Conservation (phyloP, 2,888 invertebrate species). For the Isoperla grammatica region DNA sequence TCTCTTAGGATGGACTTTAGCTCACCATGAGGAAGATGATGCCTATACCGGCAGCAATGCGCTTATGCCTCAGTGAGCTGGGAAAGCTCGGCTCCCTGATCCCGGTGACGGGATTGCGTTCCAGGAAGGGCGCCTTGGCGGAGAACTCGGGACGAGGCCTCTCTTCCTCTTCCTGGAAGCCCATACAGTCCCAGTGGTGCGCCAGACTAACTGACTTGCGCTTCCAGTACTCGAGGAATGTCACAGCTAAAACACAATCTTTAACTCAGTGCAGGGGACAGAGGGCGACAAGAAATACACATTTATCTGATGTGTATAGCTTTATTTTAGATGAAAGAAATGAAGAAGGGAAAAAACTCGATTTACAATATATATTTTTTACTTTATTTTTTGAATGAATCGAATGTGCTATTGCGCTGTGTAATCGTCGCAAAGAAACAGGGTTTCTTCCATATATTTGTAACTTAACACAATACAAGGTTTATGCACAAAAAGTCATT, state of each 20-base stretch:
- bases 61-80: constrained; percentile 42
- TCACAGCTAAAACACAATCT: constrained; percentile 49
- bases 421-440: too few relatives aligned
- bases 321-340: too few relatives aligned
- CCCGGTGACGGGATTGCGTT: constrained; percentile 52
- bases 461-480: too few relatives aligned
- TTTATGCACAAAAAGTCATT: too few relatives aligned
- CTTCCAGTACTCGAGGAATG: constrained; percentile 54
- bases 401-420: too few relatives aligned
- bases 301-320: background rate
- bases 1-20: too few relatives aligned
- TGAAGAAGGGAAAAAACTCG: too few relatives aligned
- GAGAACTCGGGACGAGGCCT: constrained; percentile 52
- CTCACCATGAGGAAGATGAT: constrained; percentile 50
- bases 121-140: constrained; percentile 46
- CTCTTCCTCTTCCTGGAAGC: constrained; percentile 52
- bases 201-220: constrained; percentile 49
- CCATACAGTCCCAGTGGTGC: constrained; percentile 53
- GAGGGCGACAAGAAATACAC: background rate
- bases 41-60: constrained; percentile 49
- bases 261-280: background rate
- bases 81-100: constrained; percentile 51
- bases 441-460: too few relatives aligned
- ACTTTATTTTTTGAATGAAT: too few relatives aligned
- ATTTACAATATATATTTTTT: too few relatives aligned